Evolutionary conservation across 2,113 vertebrate genomes (phyloP).

Genomic region (Cisticola juncidis): DNA sequence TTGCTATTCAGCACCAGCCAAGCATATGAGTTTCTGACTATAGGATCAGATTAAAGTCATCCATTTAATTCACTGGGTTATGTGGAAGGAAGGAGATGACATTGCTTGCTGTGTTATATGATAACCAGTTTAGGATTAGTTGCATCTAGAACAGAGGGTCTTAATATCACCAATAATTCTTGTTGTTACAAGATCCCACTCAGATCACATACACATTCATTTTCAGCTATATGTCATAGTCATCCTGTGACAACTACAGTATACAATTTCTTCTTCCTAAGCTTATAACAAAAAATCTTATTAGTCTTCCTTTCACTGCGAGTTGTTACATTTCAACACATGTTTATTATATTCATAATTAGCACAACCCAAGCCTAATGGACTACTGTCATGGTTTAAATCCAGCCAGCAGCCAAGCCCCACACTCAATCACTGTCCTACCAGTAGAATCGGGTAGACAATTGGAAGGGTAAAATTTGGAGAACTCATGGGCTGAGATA

Average conservation of each 20-base stretch:
- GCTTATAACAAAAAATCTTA: neutral
- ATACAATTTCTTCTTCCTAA: neutral
- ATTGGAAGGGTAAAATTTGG: neutral
- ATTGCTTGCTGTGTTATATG: neutral
- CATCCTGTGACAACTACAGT: neutral
- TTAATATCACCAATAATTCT: neutral
- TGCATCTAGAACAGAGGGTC: neutral
- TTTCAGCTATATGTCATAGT: neutral
- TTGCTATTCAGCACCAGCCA: neutral
- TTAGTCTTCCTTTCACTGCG: neutral
- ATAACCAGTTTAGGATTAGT: neutral
- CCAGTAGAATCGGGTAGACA: neutral
- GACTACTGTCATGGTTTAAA: neutral
- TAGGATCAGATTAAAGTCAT: neutral
- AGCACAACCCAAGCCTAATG: neutral
- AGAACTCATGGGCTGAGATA: neutral
- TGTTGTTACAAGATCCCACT: neutral
- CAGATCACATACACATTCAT: neutral
- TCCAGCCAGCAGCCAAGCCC: neutral
- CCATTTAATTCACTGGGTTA: neutral
- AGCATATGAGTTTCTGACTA: neutral
- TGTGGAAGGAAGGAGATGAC: neutral
- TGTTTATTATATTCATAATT: no score
- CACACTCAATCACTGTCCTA: accelerated
- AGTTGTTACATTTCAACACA: neutral